phyloP scores from a whole-genome alignment of 2,888 invertebrate species.

The Caenorhabditis sinica region DNA sequence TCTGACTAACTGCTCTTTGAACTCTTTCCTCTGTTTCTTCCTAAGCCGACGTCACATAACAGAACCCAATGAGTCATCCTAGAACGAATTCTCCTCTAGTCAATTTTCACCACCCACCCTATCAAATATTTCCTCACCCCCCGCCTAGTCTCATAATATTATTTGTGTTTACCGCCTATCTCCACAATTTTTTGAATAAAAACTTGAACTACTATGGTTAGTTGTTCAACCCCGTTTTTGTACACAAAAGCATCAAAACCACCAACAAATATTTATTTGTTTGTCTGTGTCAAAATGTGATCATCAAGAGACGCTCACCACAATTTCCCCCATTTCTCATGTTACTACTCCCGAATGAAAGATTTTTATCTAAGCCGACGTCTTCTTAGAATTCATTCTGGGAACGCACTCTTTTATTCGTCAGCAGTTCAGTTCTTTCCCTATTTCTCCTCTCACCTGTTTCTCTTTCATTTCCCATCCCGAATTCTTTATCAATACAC shows the following conservation, averaged over 20 bases:
- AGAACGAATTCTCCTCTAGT: too few species aligned
- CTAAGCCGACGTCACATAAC: neutral
- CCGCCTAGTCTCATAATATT: too few species aligned
- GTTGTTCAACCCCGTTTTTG: slow-evolving; percentile 14
- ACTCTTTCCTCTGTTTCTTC: neutral
- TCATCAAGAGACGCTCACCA: slow-evolving; percentile 7
- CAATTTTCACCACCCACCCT: neutral
- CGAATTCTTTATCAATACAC: slow-evolving; percentile 21
- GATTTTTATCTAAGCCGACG: slow-evolving; percentile 3
- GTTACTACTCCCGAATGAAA: neutral
- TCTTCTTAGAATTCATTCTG: slow-evolving; percentile 3
- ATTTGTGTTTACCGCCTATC: slow-evolving; percentile 8
- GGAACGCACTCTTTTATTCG: neutral
- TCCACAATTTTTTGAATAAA: slow-evolving; percentile 9
- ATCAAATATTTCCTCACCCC: neutral
- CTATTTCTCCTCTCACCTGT: slow-evolving; percentile 4
- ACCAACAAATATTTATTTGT: slow-evolving; percentile 18
- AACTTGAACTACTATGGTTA: slow-evolving; percentile 35
- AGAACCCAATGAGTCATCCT: neutral
- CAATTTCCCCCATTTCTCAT: neutral
- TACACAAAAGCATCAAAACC: slow-evolving; percentile 29
- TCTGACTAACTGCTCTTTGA: neutral
- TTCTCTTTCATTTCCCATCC: neutral
- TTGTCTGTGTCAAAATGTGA: slow-evolving; percentile 13
- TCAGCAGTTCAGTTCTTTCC: slow-evolving; percentile 1